A percentile compares a stretch with the other conserved stretches of the same genome.
These are phyloP conservation scores for Tapirus indicus DNA, from an alignment of 2,797 vertebrate genomes.

Conservation along the genomic window DNA sequence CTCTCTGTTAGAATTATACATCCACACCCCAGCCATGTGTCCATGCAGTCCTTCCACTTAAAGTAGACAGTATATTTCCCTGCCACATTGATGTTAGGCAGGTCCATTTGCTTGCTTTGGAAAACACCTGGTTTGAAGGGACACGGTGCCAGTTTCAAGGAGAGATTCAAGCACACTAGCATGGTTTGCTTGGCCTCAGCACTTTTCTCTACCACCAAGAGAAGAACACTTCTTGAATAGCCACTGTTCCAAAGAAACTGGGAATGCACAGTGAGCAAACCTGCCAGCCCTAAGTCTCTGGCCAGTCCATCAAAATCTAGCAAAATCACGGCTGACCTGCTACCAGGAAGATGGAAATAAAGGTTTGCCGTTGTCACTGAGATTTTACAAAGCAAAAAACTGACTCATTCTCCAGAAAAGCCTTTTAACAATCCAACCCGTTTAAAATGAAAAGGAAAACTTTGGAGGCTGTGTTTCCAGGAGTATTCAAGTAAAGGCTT, in stretches of 20 bases:
- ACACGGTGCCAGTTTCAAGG: neutral
- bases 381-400: neutral
- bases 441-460: neutral
- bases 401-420: neutral
- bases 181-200: neutral
- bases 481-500: neutral
- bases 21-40: neutral
- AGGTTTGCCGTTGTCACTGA: neutral
- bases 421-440: neutral
- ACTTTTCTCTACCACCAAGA: neutral
- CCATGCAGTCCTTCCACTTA: neutral
- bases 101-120: neutral
- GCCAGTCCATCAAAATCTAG: neutral
- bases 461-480: neutral
- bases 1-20: neutral
- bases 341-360: neutral
- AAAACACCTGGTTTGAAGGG: neutral
- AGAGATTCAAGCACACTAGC: neutral
- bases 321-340: neutral
- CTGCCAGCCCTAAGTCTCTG: neutral
- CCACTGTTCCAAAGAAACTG: neutral
- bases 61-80: neutral
- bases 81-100: neutral
- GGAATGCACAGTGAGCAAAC: neutral
- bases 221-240: neutral